Evolutionary conservation across 2,113 vertebrate species (phyloP), one percentile per base, ranked within the genome.

Genomic region (Malurus melanocephalus): DNA sequence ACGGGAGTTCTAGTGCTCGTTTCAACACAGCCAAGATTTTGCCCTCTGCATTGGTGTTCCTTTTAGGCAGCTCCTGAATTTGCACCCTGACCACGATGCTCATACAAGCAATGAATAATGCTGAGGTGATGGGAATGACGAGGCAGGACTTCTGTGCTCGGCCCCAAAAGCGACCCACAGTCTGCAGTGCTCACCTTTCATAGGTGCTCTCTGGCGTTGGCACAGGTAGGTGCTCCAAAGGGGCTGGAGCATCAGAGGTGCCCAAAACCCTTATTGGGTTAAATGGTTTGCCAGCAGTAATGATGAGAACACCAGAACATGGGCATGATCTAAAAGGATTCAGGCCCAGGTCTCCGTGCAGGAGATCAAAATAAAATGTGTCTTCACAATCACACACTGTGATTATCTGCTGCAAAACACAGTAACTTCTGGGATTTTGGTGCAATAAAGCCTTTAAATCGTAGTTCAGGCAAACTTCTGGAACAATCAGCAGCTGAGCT

Each of bases 361-460:
- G 55, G 60, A 92, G 52, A 85, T 45, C 17, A 23, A 5, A 20
- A 93, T 1, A 11, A 84, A 93, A 90, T 4, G 15, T 5, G 24
- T 81, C 80, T 64, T 60, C 18, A 82, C 60, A 69, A 35, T 32
- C 62, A 15, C 60, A 76, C 28, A 26, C 55, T 32, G n/a, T 35
- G 68, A 90, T 86, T 89, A 84, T 42, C 65, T 61, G 49, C 11
- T 92, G 65, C 66, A 90, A 91, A 72, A 53, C 62, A n/a, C 46
- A 85, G 27, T 24, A 80, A 81, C 40, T 62, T 88, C 57, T 46
- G n/a, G 56, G 80, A 91, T 85, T 94, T 88, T 72, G 59, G n/a
- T 80, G 86, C 67, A 93, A 82, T 72, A 76, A 82, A 87, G 17
- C 30, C n/a, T 71, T 80, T 80, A 88, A 92, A 95, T 88, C 67